phyloP scores from a whole-genome alignment of 2,888 invertebrate species.

The Catocala sponsa region DNA sequence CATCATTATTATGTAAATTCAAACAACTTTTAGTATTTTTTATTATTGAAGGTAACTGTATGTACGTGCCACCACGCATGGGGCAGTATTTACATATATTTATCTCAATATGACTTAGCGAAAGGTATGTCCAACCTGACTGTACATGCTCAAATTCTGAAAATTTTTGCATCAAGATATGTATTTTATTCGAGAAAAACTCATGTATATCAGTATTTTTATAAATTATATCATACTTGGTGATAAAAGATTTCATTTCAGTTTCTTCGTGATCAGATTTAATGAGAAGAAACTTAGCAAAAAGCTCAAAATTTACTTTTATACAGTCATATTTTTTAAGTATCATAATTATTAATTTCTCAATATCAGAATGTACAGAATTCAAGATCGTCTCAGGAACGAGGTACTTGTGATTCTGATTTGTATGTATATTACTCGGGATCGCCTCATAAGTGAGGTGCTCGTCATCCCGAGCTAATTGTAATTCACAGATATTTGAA shows the following conservation, averaged over 20 bases:
- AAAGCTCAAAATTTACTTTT: conserved; percentile 17
- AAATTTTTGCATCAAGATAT: conserved; percentile 1
- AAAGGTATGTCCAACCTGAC: conserved; percentile 16
- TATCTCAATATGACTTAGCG: conserved; percentile 14
- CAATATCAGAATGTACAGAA: too few species aligned
- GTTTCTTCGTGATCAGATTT: too few species aligned
- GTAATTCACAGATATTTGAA: too few species aligned
- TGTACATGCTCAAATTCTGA: conserved; percentile 15
- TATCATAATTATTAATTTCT: conserved; percentile 2
- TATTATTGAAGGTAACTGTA: conserved; percentile 7
- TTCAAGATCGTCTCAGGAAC: not conserved
- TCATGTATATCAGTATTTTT: too few species aligned
- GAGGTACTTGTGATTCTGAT: not conserved
- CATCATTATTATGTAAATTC: conserved; percentile 10
- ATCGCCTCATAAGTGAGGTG: too few species aligned
- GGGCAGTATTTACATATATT: conserved; percentile 17
- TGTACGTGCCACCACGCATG: conserved; percentile 15
- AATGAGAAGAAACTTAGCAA: not conserved
- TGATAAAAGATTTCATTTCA: too few species aligned
- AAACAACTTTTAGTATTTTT: conserved; percentile 2
- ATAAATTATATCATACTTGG: too few species aligned
- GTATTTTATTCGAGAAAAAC: too few species aligned
- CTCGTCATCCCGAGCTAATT: too few species aligned
- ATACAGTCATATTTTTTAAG: conserved; percentile 7
- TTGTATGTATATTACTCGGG: not conserved